These are phyloP conservation scores for Scleropages formosus DNA, from an alignment of 2,797 vertebrate species.

Conservation along the genomic window DNA sequence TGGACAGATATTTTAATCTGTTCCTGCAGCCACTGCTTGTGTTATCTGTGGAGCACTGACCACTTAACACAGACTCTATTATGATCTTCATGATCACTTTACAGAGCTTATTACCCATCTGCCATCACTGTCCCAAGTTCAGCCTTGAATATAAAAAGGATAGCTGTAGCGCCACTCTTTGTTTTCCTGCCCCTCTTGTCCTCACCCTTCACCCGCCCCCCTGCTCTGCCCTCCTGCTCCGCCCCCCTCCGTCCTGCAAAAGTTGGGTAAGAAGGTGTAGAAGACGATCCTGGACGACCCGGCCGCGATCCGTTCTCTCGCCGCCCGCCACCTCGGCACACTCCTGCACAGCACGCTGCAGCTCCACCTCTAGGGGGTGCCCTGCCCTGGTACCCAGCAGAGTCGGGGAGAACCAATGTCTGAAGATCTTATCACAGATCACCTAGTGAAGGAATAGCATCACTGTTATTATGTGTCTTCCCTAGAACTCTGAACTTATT, in stretches of 20 bases:
- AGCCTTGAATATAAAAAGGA: no score
- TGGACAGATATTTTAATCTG: no score
- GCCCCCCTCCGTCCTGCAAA: constrained; percentile 63
- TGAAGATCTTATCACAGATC: constrained; percentile 95
- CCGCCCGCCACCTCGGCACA: constrained; percentile 66
- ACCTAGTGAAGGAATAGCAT: constrained; percentile 67
- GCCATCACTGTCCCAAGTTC: no score
- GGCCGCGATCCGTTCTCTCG: neutral
- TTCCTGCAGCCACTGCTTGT: no score
- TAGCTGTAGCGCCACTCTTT: no score
- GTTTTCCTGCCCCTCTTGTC: no score
- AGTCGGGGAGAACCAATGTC: constrained; percentile 80
- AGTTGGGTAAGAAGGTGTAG: constrained; percentile 74
- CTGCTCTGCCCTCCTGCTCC: neutral
- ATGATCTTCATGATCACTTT: no score
- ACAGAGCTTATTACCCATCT: neutral
- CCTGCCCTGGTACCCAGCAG: constrained; percentile 61
- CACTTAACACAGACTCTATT: no score
- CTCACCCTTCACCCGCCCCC: no score
- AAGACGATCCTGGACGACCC: constrained; percentile 55
- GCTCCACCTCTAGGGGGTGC: constrained; percentile 74
- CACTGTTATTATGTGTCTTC: neutral
- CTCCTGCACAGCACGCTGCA: constrained; percentile 78
- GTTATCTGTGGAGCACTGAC: no score
- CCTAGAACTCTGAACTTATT: neutral